Percentiles rank a stretch among this genome's conserved stretches.
phyloP scores from a whole-genome alignment of 2,888 invertebrate species.

The Venusia cambrica region DNA sequence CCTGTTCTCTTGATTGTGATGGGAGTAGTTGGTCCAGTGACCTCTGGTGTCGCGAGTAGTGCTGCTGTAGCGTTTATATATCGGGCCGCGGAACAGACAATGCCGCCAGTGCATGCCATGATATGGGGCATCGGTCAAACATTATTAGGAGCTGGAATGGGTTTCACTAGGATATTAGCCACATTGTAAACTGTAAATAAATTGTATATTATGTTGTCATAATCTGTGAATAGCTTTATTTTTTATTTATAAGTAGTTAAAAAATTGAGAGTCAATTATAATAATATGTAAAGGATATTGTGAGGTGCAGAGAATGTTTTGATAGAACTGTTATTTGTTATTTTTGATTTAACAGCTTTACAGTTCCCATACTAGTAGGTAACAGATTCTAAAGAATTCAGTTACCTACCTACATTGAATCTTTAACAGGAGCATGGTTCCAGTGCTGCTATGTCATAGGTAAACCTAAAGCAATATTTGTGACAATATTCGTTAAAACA shows the following conservation, averaged over 20 bases:
- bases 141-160: conserved; percentile 92
- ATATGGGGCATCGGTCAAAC: conserved; percentile 98
- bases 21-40: conserved; percentile 93
- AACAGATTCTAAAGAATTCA: too few relatives aligned
- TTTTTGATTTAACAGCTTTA: too few relatives aligned
- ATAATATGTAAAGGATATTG: conserved; percentile 40
- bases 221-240: too few relatives aligned
- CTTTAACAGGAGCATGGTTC: too few relatives aligned
- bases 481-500: too few relatives aligned
- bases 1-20: conserved; percentile 92
- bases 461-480: too few relatives aligned
- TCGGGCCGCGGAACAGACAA: conserved; percentile 91
- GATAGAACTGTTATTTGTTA: too few relatives aligned
- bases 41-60: conserved; percentile 93
- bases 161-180: conserved; percentile 95
- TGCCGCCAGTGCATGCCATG: conserved; percentile 95
- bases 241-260: conserved; percentile 36
- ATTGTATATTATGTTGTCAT: too few relatives aligned
- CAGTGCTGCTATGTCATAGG: too few relatives aligned
- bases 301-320: conserved; percentile 51
- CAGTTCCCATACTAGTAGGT: too few relatives aligned
- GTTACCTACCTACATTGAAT: too few relatives aligned
- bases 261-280: conserved; percentile 56
- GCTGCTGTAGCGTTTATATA: conserved; percentile 97
- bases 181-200: too few relatives aligned